Percentiles rank a stretch among this genome's conserved stretches.
Conservation (phyloP, 2,888 invertebrate species). For the Drosophila quinaria region DNA sequence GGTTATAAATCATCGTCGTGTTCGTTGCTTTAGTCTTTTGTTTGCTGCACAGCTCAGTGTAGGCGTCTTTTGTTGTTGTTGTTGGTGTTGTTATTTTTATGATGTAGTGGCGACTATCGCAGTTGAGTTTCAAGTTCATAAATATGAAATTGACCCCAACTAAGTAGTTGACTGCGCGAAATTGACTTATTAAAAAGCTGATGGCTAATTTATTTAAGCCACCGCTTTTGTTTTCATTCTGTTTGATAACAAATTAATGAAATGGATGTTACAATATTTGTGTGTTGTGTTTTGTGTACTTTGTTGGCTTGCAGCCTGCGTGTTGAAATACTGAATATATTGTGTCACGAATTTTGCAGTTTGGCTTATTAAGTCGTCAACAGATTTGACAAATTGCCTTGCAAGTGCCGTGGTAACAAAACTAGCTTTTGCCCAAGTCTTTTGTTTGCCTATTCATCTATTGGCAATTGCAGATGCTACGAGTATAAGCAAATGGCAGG, state of each 20-base stretch:
- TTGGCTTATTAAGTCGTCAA: constrained; percentile 58
- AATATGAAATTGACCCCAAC: constrained; percentile 55
- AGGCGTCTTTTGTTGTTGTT: constrained; percentile 21
- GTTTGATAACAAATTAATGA: constrained; percentile 36
- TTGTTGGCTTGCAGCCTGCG: constrained; percentile 9
- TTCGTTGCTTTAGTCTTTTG: constrained; percentile 54
- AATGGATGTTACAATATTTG: constrained; percentile 35
- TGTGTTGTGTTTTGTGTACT: constrained; percentile 13
- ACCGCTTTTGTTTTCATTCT: not conserved
- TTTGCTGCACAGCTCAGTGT: constrained; percentile 24
- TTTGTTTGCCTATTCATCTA: constrained; percentile 46
- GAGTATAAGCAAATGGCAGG: constrained; percentile 56
- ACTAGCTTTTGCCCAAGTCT: constrained; percentile 57
- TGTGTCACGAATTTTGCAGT: constrained; percentile 46
- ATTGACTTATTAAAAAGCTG: constrained; percentile 35
- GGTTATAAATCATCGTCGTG: constrained; percentile 68
- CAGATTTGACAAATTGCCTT: constrained; percentile 53
- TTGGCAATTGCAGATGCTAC: constrained; percentile 50
- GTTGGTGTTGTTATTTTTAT: constrained; percentile 17
- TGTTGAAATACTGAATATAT: constrained; percentile 46
- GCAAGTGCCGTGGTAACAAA: constrained; percentile 45
- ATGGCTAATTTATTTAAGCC: constrained; percentile 17
- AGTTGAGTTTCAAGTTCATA: constrained; percentile 65
- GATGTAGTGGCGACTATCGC: constrained; percentile 19
- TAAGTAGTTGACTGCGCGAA: constrained; percentile 30